phyloP scores from a whole-genome alignment of 2,113 vertebrate species.

The Anolis sagrei region DNA sequence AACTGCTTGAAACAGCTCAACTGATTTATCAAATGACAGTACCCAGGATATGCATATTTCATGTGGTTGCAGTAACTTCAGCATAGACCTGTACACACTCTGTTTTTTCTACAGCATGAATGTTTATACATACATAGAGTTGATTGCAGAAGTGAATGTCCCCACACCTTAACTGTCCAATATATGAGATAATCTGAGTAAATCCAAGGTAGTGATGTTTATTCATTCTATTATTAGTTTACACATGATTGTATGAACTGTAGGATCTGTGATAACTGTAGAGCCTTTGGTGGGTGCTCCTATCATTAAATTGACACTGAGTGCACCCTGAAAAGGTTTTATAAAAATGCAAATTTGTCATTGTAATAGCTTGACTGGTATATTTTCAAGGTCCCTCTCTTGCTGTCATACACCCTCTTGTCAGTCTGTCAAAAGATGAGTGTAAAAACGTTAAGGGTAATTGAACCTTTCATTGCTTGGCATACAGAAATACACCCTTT shows the following conservation, averaged over 20 bases:
- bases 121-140: not conserved
- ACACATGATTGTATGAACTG: not conserved
- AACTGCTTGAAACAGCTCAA: accelerated
- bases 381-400: not conserved
- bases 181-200: not conserved
- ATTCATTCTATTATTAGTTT: not conserved
- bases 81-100: not conserved
- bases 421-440: not conserved
- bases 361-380: not conserved
- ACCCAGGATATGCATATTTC: constrained; percentile 13
- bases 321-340: not conserved
- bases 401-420: not conserved
- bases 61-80: not conserved
- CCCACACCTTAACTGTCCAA: not conserved
- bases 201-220: not conserved
- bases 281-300: not conserved
- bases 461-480: not conserved
- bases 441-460: not conserved
- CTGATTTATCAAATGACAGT: not conserved
- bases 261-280: not conserved
- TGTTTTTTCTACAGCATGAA: not conserved
- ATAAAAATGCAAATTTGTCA: not conserved
- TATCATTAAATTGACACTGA: not conserved
- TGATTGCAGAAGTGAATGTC: not conserved
- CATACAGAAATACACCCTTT: not conserved